Evolutionary conservation across 2,888 invertebrate genomes (phyloP), one percentile per base, ranked within the genome.

Genomic region (Oligia fasciuncula): DNA sequence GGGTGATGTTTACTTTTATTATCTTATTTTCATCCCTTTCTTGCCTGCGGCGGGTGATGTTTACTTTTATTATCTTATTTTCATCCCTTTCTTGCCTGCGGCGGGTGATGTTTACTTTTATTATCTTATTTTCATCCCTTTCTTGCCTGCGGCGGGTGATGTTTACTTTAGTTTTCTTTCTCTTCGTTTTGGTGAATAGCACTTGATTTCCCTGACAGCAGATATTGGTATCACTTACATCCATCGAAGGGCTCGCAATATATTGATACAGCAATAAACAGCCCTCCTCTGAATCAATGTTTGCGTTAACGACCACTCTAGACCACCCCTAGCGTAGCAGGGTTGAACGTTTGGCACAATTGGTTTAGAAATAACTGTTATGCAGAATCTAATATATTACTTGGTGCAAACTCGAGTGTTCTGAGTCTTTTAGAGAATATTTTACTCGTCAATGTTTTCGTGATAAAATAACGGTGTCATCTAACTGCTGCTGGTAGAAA

Each of bases 211-310:
- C 35, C 40, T 57, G 54, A n/a, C 76, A 67, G 54, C 23, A 54
- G 19, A 75, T 68, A 57, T 68, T 49, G 54, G 60, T 40, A 29
- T 51, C 29, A 62, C 29, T 62, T 14, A n/a, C 67, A n/a, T 40
- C 29, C 13, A 14, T 40, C 62, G 46, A 14, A 62, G 46, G 62
- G 29, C 40, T 49, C 40, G 17, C 62, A n/a, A 49, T 81, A 68
- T 62, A 63, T 72, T 72, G 49, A 77, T 51, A 81, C 68, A 76
- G 40, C 35, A 51, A 72, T 63, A 83, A 81, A 54, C 46, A 70
- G 57, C 35, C 35, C 29, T 72, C 60, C 46, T 9, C 17, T 35
- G 23, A 66, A 9, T 76, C 76, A 63, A 65, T 65, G 57, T 69
- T 43, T 51, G 63, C 49, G 49, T 67, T 57, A 35, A 40, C 23